Evolutionary conservation across 2,888 invertebrate species (phyloP).

Genomic region (Arge pagana): DNA sequence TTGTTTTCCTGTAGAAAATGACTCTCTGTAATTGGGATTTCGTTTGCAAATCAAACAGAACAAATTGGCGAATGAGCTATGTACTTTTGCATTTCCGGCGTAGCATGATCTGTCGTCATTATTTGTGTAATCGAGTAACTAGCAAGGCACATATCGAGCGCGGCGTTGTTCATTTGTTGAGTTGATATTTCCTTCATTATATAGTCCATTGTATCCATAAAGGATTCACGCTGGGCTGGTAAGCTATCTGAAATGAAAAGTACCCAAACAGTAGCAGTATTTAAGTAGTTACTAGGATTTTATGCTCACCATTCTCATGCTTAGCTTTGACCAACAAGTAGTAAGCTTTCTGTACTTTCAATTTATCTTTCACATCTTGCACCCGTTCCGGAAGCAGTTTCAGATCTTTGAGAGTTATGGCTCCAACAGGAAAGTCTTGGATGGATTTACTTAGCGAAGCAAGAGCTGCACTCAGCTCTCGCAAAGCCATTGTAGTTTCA

Average conservation of each 20-base stretch:
- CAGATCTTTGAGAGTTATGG: constrained; percentile 34
- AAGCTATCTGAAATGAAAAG: background rate
- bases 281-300: background rate
- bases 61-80: background rate
- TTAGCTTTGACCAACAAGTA: constrained; percentile 32
- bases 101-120: background rate
- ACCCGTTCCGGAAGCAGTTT: constrained; percentile 38
- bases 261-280: no score
- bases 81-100: constrained; percentile 3
- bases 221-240: background rate
- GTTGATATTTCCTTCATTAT: constrained; percentile 21
- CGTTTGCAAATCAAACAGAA: background rate
- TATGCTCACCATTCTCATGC: constrained; percentile 30
- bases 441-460: constrained; percentile 23
- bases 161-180: constrained; percentile 27
- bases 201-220: background rate
- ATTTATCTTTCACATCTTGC: constrained; percentile 4
- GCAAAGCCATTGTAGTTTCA: constrained; percentile 22
- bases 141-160: constrained; percentile 32
- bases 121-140: constrained; percentile 31
- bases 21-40: background rate
- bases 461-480: constrained; percentile 26
- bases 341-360: constrained; percentile 31
- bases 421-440: constrained; percentile 36
- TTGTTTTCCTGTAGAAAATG: constrained; percentile 32